Conservation (phyloP, 1,140 invertebrate genomes). For the Microplitis demolitor region DNA sequence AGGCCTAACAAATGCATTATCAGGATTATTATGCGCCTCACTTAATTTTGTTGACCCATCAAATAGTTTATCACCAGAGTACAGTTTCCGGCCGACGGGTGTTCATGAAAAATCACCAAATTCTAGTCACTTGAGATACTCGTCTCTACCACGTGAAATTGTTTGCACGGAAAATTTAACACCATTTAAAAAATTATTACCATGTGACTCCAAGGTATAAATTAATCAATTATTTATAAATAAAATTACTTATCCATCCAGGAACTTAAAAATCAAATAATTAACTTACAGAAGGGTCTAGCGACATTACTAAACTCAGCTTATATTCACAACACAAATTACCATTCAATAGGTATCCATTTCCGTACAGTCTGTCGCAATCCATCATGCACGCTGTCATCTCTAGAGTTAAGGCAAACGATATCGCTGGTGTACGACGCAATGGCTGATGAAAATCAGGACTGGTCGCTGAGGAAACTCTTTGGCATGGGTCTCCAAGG, state of each 20-base stretch:
- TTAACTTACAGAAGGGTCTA: constrained; percentile 72
- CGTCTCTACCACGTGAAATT: constrained; percentile 90
- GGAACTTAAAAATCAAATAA: background rate
- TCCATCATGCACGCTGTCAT: constrained; percentile 68
- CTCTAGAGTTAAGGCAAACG: constrained; percentile 81
- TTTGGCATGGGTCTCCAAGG: constrained; percentile 83
- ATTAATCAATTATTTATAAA: background rate
- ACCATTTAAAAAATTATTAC: constrained; percentile 95
- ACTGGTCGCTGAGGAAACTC: constrained; percentile 86
- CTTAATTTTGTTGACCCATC: constrained; percentile 93
- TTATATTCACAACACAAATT: constrained; percentile 90
- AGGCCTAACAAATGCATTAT: constrained; percentile 84
- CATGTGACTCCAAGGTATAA: constrained; percentile 80
- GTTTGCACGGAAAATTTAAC: constrained; percentile 99
- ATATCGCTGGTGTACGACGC: constrained; percentile 87
- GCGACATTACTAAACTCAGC: constrained; percentile 88
- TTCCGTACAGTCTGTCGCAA: constrained; percentile 77
- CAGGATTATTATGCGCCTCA: constrained; percentile 93
- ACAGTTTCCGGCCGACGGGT: constrained; percentile 80
- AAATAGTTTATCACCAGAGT: constrained; percentile 84
- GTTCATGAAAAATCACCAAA: constrained; percentile 63
- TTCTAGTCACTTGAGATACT: constrained; percentile 75
- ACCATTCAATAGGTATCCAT: constrained; percentile 89
- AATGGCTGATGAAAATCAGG: constrained; percentile 52
- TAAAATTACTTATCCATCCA: too few relatives aligned